These are phyloP conservation scores for Allophyes oxyacanthae DNA, from an alignment of 2,888 invertebrate species.

Conservation along the genomic window DNA sequence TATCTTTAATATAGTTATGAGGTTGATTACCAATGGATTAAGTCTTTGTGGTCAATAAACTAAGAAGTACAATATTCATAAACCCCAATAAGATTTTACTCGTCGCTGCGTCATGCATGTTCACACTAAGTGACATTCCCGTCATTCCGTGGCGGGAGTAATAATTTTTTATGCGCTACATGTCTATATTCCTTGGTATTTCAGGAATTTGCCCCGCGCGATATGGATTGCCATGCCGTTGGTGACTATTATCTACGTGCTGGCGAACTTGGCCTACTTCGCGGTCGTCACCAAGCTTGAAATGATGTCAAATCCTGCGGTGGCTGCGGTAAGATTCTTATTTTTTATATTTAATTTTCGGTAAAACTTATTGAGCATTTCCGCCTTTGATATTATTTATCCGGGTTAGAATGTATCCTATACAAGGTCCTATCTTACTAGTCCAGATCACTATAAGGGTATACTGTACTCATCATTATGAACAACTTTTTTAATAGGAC, in stretches of 20 bases:
- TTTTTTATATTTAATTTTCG: conserved; percentile 1
- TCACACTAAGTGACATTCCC: conserved; percentile 11
- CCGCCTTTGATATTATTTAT: too few relatives aligned
- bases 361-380: too few relatives aligned
- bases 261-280: conserved; percentile 97
- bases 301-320: conserved; percentile 94
- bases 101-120: neutral
- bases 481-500: too few relatives aligned
- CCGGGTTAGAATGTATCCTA: too few relatives aligned
- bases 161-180: conserved; percentile 45
- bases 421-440: too few relatives aligned
- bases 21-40: too few relatives aligned
- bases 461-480: too few relatives aligned
- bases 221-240: conserved; percentile 98
- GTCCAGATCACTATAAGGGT: too few relatives aligned
- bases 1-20: too few relatives aligned
- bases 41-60: too few relatives aligned
- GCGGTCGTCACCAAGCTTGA: conserved; percentile 95
- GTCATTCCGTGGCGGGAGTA: conserved; percentile 10
- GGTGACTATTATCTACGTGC: conserved; percentile 96
- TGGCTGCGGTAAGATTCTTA: conserved; percentile 93
- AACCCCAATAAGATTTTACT: neutral
- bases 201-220: conserved; percentile 96
- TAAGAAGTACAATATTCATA: too few relatives aligned
- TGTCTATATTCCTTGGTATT: conserved; percentile 62